These are phyloP conservation scores for Pardosa pseudoannulata DNA, from an alignment of 2,888 invertebrate species.

Conservation along the genomic window DNA sequence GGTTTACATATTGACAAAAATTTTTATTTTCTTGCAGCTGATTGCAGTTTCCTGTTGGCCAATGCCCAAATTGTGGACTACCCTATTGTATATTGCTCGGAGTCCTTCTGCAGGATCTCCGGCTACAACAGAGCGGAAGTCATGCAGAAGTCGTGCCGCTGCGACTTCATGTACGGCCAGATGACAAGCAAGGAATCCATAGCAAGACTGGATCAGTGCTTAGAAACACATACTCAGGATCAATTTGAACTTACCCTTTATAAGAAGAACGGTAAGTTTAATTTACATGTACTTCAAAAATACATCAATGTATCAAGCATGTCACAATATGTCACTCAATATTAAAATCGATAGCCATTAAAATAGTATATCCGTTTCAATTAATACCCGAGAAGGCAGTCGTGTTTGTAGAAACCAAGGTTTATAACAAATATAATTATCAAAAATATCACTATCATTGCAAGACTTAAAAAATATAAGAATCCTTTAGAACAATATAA, in stretches of 20 bases:
- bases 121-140: slow-evolving; percentile 99
- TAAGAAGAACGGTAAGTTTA: slow-evolving; percentile 97
- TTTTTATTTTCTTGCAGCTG: slow-evolving; percentile 85
- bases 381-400: no score
- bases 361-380: no score
- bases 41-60: slow-evolving; percentile 98
- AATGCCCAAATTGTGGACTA: slow-evolving; percentile 99
- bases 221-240: slow-evolving; percentile 97
- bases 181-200: slow-evolving; percentile 98
- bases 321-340: no score
- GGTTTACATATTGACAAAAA: no score
- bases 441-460: no score
- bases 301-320: no score
- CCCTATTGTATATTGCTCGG: slow-evolving; percentile 99
- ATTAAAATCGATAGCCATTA: no score
- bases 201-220: slow-evolving; percentile 92
- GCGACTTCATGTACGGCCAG: slow-evolving; percentile 99
- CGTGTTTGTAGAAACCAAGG: no score
- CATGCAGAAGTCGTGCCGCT: slow-evolving; percentile 80
- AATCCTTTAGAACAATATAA: no score
- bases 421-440: no score
- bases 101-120: slow-evolving; percentile 99
- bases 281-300: neutral
- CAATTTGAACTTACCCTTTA: slow-evolving; percentile 99
- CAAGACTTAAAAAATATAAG: no score